A percentile compares a stretch with the other conserved stretches of the same genome.
Evolutionary conservation across 2,113 vertebrate species (phyloP).

Genomic region (Glaucomys volans): DNA sequence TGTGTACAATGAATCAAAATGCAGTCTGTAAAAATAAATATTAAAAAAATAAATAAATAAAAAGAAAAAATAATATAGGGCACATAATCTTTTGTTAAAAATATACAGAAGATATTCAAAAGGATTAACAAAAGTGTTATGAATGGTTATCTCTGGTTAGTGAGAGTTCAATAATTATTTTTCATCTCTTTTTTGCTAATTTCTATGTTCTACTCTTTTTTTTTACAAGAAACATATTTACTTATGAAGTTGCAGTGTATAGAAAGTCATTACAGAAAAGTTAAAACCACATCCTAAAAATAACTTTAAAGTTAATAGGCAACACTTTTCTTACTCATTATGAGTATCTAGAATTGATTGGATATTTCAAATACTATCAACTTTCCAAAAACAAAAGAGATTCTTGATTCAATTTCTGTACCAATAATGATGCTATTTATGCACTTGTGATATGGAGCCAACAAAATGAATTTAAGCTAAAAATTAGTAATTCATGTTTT

Average conservation of each 20-base stretch:
- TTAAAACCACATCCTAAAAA: conserved; percentile 15
- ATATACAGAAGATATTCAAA: conserved; percentile 16
- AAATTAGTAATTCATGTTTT: conserved; percentile 33
- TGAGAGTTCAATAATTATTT: not conserved
- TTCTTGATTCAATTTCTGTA: not conserved
- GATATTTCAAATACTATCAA: conserved; percentile 15
- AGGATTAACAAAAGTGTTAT: conserved; percentile 34
- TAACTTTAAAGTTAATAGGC: conserved; percentile 56
- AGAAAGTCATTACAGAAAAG: not conserved
- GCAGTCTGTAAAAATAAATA: too few species aligned
- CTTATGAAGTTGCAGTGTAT: not conserved
- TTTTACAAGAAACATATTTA: not conserved
- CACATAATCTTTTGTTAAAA: not conserved
- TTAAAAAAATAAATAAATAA: too few species aligned
- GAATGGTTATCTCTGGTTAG: not conserved
- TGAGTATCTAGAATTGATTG: not conserved
- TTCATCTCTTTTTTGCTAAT: conserved; percentile 19
- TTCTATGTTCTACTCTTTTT: not conserved
- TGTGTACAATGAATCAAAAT: too few species aligned
- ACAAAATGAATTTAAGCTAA: not conserved
- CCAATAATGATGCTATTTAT: not conserved
- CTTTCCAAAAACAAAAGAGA: not conserved
- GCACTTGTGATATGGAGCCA: not conserved
- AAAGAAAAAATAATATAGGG: conserved; percentile 42
- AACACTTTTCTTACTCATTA: conserved; percentile 14